Evolutionary conservation across 2,888 invertebrate species (phyloP).

Genomic region (Hypena proboscidalis): DNA sequence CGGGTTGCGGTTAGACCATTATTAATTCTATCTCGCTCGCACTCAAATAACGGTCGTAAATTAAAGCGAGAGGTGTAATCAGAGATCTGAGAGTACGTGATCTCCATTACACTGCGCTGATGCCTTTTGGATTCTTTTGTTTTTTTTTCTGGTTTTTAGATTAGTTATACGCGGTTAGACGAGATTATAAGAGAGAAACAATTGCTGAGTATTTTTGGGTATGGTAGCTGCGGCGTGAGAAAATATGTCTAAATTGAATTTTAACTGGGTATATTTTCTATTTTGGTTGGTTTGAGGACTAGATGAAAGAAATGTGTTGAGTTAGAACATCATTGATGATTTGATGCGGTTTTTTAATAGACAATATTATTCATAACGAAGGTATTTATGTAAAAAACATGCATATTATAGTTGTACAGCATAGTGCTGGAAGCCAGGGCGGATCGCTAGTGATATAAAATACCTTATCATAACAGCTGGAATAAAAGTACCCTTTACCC

Average conservation of each 20-base stretch:
- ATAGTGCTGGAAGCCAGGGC: too few species aligned
- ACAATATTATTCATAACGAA: not conserved
- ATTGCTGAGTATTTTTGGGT: conserved; percentile 43
- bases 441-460: too few species aligned
- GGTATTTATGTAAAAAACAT: too few species aligned
- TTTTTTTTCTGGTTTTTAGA: conserved; percentile 66
- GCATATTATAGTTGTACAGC: too few species aligned
- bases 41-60: conserved; percentile 57
- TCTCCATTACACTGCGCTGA: conserved; percentile 79
- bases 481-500: too few species aligned
- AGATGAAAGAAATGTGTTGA: too few species aligned
- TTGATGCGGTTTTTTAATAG: not conserved
- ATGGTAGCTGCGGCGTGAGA: conserved; percentile 31
- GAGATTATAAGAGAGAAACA: conserved; percentile 50
- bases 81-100: conserved; percentile 76
- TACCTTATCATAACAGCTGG: too few species aligned
- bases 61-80: conserved; percentile 74
- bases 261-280: conserved; percentile 19
- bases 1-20: conserved; percentile 77
- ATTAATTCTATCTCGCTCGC: conserved; percentile 76
- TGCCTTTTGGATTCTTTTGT: conserved; percentile 77
- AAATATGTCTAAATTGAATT: conserved; percentile 12
- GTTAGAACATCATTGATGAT: not conserved
- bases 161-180: conserved; percentile 67
- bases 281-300: too few species aligned